Conservation (phyloP, 2,888 invertebrate species). For the Machimus atricapillus region DNA sequence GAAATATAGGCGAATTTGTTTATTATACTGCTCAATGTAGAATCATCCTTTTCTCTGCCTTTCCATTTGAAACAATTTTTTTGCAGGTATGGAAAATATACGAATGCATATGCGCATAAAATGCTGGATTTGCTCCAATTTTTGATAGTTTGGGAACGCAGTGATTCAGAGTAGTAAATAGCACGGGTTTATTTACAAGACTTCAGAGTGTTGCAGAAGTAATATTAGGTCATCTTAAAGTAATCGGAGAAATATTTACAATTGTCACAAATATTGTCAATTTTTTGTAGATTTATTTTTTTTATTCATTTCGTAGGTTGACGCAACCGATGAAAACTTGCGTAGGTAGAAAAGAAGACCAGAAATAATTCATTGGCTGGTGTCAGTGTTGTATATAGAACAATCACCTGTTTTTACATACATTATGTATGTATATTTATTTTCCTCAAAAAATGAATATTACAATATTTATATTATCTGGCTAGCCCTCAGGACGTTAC, state of each 20-base stretch:
- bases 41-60: background rate
- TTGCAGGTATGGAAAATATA: background rate
- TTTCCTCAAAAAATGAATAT: background rate
- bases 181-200: background rate
- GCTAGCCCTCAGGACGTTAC: background rate
- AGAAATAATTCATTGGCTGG: background rate
- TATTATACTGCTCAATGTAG: background rate
- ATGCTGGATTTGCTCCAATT: constrained; percentile 23
- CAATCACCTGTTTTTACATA: background rate
- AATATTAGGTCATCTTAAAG: constrained; percentile 12
- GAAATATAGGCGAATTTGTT: background rate
- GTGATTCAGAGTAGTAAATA: background rate
- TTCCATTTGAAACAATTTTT: background rate
- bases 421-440: background rate
- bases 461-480: background rate
- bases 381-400: background rate
- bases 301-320: background rate
- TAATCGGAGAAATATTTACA: constrained; percentile 1
- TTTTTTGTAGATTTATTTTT: background rate
- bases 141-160: background rate
- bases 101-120: background rate
- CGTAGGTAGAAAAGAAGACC: background rate
- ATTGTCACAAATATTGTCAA: background rate
- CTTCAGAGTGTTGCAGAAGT: background rate
- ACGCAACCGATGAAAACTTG: background rate